Evolutionary conservation across 2,888 invertebrate genomes (phyloP), one percentile per base, ranked within the genome.

Genomic region (Drosophila putrida): DNA sequence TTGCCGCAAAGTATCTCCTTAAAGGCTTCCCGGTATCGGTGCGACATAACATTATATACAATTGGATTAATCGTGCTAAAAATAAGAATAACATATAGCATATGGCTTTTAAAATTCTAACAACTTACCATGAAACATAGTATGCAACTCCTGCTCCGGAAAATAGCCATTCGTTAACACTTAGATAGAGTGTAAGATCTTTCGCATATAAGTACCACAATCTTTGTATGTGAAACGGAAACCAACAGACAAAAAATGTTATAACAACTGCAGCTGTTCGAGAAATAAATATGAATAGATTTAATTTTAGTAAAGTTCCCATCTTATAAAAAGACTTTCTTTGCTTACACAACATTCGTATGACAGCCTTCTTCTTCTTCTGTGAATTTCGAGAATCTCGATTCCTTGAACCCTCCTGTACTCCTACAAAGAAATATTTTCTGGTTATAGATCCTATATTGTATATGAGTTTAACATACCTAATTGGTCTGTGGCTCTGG

Each of bases 171-270:
- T 96, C 96, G 92, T 96, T 97, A 86, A 96, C 93, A 61, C 94
- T 93, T 91, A 94, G 94, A 92, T 95, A 95, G 89, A 95, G 93
- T 0, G 92, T 91, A 55, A 93, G 93, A 25, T 94, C 92, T 71
- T 94, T 93, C 31, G 95, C 96, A 91, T 97, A 96, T 80, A 97
- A 94, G 91, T 96, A 96, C 92, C 97, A 95, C 58, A 98, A 93
- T 6, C 98, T 94, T 93, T 98, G 98, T 71, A 96, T 95, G 93
- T 98, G 98, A 93, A 98, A 98, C 31, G 98, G 98, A 0, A 98
- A 97, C 98, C 98, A 98, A 93, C 98, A 98, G 10, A 98, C 93
- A 93, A 98, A 98, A 93, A 98, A 98, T 35, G 97, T 96, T 6
- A 98, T 94, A 58, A 98, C 98, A 25, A 98, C 98, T 3, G 97